Conservation (phyloP, 2,888 invertebrate species). For the Cataglyphis albicans region DNA sequence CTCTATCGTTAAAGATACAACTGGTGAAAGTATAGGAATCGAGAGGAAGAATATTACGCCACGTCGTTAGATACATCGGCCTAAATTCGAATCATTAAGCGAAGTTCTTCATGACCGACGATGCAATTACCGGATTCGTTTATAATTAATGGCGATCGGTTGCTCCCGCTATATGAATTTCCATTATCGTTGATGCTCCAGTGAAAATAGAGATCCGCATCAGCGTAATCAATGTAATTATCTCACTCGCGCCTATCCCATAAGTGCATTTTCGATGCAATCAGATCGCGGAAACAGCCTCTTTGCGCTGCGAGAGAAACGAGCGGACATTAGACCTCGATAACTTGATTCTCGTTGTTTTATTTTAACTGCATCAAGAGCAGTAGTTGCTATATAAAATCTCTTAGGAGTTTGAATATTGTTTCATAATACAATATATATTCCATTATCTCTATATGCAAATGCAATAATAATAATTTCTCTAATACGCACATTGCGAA, state of each 20-base stretch:
- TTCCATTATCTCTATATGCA: conserved; percentile 3
- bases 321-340: conserved; percentile 70
- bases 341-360: conserved; percentile 72
- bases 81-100: conserved; percentile 16
- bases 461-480: conserved; percentile 23
- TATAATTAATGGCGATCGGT: not conserved
- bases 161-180: not conserved
- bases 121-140: not conserved
- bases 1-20: not conserved
- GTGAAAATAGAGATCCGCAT: conserved; percentile 12
- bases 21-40: conserved; percentile 38
- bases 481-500: not conserved
- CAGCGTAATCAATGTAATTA: conserved; percentile 28
- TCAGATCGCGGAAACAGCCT: conserved; percentile 20
- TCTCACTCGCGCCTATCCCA: conserved; percentile 8
- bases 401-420: not conserved
- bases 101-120: conserved; percentile 19
- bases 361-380: conserved; percentile 59
- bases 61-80: conserved; percentile 19
- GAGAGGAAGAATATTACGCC: conserved; percentile 19
- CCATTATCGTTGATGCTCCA: not conserved
- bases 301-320: conserved; percentile 55
- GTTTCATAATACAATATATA: conserved; percentile 11
- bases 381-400: conserved; percentile 1
- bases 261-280: conserved; percentile 21